Conservation (phyloP, 2,888 invertebrate genomes). For the Catotricha subobsoleta region DNA sequence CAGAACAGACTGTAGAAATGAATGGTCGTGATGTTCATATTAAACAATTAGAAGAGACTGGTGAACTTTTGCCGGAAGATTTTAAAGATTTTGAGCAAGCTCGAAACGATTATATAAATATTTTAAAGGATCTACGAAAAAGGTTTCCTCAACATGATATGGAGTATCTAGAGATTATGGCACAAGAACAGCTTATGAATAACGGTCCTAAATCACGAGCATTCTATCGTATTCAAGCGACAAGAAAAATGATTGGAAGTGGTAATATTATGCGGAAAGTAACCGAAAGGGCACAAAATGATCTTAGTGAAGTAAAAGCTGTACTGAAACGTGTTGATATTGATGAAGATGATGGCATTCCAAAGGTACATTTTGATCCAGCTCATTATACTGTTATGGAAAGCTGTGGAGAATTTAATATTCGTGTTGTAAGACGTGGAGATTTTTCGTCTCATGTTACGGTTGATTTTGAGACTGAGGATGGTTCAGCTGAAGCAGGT, state of each 20-base stretch:
- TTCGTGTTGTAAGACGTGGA: constrained; percentile 71
- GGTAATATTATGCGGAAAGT: constrained; percentile 79
- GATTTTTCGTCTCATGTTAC: constrained; percentile 59
- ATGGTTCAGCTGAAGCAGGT: constrained; percentile 92
- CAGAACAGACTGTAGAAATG: constrained; percentile 52
- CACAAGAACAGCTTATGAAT: constrained; percentile 74
- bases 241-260: constrained; percentile 86
- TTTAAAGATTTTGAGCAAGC: constrained; percentile 80
- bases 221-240: constrained; percentile 91
- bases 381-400: constrained; percentile 98
- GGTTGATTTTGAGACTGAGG: constrained; percentile 89
- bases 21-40: constrained; percentile 38
- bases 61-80: constrained; percentile 36
- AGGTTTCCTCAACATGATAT: constrained; percentile 83
- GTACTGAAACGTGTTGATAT: constrained; percentile 50
- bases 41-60: constrained; percentile 27
- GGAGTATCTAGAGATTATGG: constrained; percentile 83
- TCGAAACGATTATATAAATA: constrained; percentile 79
- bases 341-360: constrained; percentile 43
- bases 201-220: constrained; percentile 91
- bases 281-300: constrained; percentile 72
- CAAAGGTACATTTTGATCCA: constrained; percentile 80
- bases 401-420: constrained; percentile 87
- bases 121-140: constrained; percentile 73
- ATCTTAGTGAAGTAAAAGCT: constrained; percentile 61